Percentiles rank a stretch among this genome's conserved stretches.
These are phyloP conservation scores for Cydia fagiglandana DNA, from an alignment of 1,140 invertebrate genomes.

Conservation along the genomic window DNA sequence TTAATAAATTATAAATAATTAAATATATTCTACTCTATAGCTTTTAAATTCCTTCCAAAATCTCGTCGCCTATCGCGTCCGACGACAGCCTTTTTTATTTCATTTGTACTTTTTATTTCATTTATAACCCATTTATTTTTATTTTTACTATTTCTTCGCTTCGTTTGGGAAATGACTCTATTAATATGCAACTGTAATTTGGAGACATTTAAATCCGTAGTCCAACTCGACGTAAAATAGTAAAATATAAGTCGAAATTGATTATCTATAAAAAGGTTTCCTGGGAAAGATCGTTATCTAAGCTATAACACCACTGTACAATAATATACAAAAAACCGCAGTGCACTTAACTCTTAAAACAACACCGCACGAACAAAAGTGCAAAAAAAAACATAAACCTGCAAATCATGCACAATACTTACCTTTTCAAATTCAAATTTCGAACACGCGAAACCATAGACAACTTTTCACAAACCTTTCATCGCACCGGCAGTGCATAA, in stretches of 20 bases:
- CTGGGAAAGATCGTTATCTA: background rate
- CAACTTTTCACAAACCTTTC: constrained; percentile 83
- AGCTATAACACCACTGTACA: background rate
- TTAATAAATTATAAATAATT: background rate
- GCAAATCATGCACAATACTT: constrained; percentile 15
- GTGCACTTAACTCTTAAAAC: background rate
- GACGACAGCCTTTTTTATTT: constrained; percentile 49
- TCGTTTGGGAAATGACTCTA: constrained; percentile 54
- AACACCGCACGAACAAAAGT: constrained; percentile 16
- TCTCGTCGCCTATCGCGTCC: constrained; percentile 38
- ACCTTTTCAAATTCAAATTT: constrained; percentile 21
- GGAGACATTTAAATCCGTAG: constrained; percentile 37
- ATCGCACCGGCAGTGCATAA: constrained; percentile 94
- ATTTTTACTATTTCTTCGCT: constrained; percentile 35
- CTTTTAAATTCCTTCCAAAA: constrained; percentile 37
- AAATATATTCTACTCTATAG: constrained; percentile 43
- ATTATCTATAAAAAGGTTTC: background rate
- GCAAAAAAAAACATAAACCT: constrained; percentile 31
- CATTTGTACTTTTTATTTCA: constrained; percentile 51
- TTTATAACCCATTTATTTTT: constrained; percentile 59
- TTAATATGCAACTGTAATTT: constrained; percentile 54
- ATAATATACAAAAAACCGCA: background rate
- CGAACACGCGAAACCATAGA: constrained; percentile 11
- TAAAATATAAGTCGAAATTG: background rate
- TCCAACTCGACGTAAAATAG: constrained; percentile 4